These are phyloP conservation scores for Parnassius smintheus DNA, from an alignment of 2,888 invertebrate genomes.

Conservation along the genomic window DNA sequence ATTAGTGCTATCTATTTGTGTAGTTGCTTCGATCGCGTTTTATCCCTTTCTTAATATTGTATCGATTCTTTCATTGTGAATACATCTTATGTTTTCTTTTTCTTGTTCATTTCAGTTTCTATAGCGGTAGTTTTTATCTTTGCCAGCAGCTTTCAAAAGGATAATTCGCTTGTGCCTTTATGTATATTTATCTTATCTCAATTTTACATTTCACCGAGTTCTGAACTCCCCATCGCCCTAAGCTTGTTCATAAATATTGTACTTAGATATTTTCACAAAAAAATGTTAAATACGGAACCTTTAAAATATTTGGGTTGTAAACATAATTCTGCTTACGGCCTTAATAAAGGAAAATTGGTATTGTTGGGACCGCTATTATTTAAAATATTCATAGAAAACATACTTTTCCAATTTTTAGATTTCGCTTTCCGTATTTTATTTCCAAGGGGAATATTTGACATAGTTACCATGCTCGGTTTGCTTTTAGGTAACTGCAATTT, in stretches of 20 bases:
- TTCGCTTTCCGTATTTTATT: too few species aligned
- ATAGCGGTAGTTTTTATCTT: conserved; percentile 7
- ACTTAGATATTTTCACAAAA: background rate
- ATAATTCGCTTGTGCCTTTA: conserved; percentile 14
- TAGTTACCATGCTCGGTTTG: too few species aligned
- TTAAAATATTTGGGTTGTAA: background rate
- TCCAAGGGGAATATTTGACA: too few species aligned
- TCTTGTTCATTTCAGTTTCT: conserved; percentile 7
- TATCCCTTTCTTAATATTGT: conserved; percentile 22
- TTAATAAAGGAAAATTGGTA: too few species aligned
- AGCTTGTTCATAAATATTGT: background rate
- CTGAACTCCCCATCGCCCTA: background rate
- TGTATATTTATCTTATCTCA: conserved; percentile 20
- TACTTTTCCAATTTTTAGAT: too few species aligned
- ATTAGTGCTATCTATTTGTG: conserved; percentile 21
- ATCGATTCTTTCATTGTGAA: conserved; percentile 17
- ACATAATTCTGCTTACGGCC: background rate
- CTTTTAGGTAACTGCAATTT: too few species aligned
- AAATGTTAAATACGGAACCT: background rate
- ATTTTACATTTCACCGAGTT: background rate
- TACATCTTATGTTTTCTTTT: conserved; percentile 12
- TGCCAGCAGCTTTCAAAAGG: conserved; percentile 3
- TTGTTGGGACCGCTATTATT: too few species aligned
- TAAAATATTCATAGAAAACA: too few species aligned
- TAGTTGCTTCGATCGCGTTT: conserved; percentile 13